Evolutionary conservation across 1,140 invertebrate genomes (phyloP), one percentile per base, ranked within the genome.

Genomic region (Cryptotermes secundus): DNA sequence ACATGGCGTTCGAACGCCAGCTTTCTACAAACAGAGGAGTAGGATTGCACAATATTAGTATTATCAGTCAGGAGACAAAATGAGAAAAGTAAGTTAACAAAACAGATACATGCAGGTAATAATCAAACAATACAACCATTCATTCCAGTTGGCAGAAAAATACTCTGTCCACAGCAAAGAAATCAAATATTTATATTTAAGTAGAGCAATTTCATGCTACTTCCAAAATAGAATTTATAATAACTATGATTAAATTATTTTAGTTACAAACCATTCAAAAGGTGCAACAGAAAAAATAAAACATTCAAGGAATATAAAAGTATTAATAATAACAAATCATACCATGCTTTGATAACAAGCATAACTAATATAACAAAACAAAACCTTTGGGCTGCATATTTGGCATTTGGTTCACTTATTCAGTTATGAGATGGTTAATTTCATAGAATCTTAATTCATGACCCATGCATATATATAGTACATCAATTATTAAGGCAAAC

Each of bases 1-100:
- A 86, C 90, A 90, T 38, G 90, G 88, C 84, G 90, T 90, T 86
- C 91, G 88, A 81, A 90, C 89, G 87, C 89, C 90, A 89, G 89
- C 49, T 83, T 83, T 65, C 83, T 83, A 83, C 24, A 83, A 83
- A 83, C 80, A 81, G 26, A 45, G 59, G 59, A 72, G 59, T 72
- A 31, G 59, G 59, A 72, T 72, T 72, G 10, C n/a, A 72, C n/a
- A n/a, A 31, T 72, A 72, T 72, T 72, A 72, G 14, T 72, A 31
- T n/a, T 72, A 16, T 72, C n/a, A n/a, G n/a, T n/a, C 31, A n/a
- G 26, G n/a, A n/a, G 53, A 72, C 16, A n/a, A n/a, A 72, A 72
- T 31, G 14, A 49, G 45, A 49, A 19, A 1, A 49, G 45, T 19
- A 19, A 49, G 19, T 19, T 19, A 4, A 38, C 12, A 49, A 14